Base-by-base conservation (phyloP, 2,797 vertebrate species). In the Myiotriccus ornatus region DNA sequence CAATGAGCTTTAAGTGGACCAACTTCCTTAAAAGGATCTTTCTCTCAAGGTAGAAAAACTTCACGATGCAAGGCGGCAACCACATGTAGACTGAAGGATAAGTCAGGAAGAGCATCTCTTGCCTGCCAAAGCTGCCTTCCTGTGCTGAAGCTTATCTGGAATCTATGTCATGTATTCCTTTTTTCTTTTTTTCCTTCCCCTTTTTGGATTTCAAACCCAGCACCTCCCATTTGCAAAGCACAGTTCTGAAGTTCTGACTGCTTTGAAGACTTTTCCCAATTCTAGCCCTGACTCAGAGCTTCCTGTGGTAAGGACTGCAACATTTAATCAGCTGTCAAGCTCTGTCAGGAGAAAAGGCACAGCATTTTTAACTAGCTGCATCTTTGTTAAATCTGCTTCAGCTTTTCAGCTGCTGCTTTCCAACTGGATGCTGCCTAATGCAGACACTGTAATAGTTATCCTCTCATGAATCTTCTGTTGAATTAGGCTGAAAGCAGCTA, bases 51-150 rank as follows among this genome's bases (percentile, higher is more conserved):
- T 0, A 23, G 39, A 8, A n/a, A 28, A 8, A 7, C 7, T 3
- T 25, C 22, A 8, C 0, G 0, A 6, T 3, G 30, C 25, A 6
- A 1, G n/a, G 59, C 46, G 64, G 59, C 24, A 57, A 39, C 14
- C 25, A 9, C 15, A 2, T 7, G 34, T 16, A 30, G 4, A 30
- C 30, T 5, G 0, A 37, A 32, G 25, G 13, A 4, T 39, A 52
- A 39, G 25, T 30, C 43, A 15, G 44, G 28, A 57, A 9, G n/a
- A n/a, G 32, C 52, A 65, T 14, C 52, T 59, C 32, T 7, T 4
- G 11, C 46, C 67, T 23, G 30, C 30, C 60, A 14, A 27, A 28
- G 15, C 1, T 52, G 25, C 39, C n/a, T 25, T 8, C n/a, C 37
- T 22, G 17, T 6, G 12, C n/a, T 23, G 25, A 5, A 21, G 4